phyloP scores from a whole-genome alignment of 2,113 vertebrate genomes.

The Crotophaga sulcirostris region DNA sequence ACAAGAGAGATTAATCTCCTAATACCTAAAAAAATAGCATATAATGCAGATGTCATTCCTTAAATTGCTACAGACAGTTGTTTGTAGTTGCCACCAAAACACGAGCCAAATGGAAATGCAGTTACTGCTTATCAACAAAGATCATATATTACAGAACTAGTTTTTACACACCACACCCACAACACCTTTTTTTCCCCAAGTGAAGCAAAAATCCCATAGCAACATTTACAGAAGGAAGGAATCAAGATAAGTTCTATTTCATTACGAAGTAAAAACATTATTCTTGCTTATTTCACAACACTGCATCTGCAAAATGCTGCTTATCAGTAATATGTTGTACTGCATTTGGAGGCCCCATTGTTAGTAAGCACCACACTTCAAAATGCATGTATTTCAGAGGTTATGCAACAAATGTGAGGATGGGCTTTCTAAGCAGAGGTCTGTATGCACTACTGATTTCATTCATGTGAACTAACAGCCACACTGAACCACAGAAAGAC shows the following conservation, averaged over 20 bases:
- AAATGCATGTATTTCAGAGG: background rate
- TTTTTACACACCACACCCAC: background rate
- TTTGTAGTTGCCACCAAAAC: background rate
- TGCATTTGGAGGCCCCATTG: background rate
- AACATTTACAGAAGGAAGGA: background rate
- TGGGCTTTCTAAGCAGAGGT: background rate
- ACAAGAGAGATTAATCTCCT: conserved; percentile 13
- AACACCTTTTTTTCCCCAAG: background rate
- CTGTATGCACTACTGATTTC: background rate
- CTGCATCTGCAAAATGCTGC: background rate
- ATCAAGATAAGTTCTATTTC: background rate
- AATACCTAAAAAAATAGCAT: background rate
- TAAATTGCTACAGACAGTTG: background rate
- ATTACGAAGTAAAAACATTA: background rate
- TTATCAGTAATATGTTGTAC: accelerated
- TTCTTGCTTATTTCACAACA: background rate
- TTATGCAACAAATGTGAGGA: background rate
- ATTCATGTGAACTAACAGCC: background rate
- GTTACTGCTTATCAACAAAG: background rate
- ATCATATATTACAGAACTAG: background rate
- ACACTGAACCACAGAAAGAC: background rate
- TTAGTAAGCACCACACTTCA: background rate
- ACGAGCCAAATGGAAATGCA: background rate
- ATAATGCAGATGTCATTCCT: background rate
- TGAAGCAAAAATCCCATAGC: background rate